These are phyloP conservation scores for Anoura caudifer DNA, from an alignment of 2,113 vertebrate genomes.

Conservation along the genomic window DNA sequence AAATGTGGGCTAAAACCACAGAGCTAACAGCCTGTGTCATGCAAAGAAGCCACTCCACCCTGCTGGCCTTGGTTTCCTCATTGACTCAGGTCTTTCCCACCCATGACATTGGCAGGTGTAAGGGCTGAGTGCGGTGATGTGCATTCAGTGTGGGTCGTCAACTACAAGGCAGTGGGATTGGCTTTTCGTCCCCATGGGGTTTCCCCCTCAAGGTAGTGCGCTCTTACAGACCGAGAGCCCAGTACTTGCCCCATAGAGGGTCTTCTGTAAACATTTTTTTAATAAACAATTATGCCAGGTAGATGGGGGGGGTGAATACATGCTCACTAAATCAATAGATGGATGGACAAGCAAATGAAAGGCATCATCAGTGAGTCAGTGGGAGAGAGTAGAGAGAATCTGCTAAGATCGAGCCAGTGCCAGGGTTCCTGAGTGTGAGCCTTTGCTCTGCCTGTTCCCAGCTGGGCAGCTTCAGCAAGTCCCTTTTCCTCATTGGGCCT, in stretches of 20 bases:
- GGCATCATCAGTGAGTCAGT: background rate
- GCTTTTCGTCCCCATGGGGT: background rate
- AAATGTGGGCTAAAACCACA: background rate
- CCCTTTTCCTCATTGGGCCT: background rate
- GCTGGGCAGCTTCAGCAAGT: background rate
- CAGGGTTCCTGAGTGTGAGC: accelerated
- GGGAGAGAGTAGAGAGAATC: background rate
- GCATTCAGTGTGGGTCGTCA: background rate
- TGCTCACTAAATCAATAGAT: background rate
- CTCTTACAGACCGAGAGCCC: no score
- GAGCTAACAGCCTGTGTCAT: background rate
- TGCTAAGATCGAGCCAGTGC: background rate
- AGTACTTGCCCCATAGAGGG: background rate
- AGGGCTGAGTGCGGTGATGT: no score
- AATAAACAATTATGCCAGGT: background rate
- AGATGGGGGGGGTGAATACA: no score
- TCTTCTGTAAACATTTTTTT: background rate
- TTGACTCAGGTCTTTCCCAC: background rate
- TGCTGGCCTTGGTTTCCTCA: background rate
- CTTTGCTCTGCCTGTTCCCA: background rate
- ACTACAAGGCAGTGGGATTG: no score
- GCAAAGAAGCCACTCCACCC: background rate
- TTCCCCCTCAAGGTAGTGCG: background rate
- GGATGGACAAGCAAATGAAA: background rate
- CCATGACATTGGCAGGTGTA: background rate